Percentiles rank a stretch among this genome's conserved stretches.
phyloP scores from a whole-genome alignment of 2,888 invertebrate species.

The Melanchra persicariae region DNA sequence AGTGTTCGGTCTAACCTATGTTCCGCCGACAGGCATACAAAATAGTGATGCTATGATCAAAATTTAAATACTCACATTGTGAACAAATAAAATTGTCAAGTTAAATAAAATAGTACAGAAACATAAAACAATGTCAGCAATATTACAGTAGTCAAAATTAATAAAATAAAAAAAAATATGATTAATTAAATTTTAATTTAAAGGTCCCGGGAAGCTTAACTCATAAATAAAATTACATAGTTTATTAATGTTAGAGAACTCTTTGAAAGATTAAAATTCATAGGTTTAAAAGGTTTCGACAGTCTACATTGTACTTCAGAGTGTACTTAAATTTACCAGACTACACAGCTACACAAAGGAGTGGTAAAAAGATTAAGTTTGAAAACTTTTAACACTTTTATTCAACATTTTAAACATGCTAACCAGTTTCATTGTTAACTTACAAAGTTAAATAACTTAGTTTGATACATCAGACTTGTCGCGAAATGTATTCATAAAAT shows the following conservation, averaged over 20 bases:
- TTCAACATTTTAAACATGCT: slow-evolving; percentile 39
- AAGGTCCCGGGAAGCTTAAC: not conserved
- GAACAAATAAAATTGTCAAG: no score
- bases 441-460: slow-evolving; percentile 37
- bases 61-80: no score
- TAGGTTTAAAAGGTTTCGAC: slow-evolving; percentile 5
- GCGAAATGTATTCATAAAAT: slow-evolving; percentile 28
- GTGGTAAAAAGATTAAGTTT: slow-evolving; percentile 33
- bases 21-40: no score
- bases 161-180: no score
- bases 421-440: slow-evolving; percentile 41
- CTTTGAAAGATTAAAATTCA: not conserved
- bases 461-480: slow-evolving; percentile 12
- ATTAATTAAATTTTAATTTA: no score
- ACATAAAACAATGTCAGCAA: no score
- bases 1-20: no score
- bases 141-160: no score
- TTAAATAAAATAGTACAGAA: no score
- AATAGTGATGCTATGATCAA: no score
- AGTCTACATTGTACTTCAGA: not conserved
- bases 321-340: slow-evolving; percentile 9
- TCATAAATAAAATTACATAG: no score
- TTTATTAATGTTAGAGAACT: not conserved
- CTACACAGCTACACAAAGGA: slow-evolving; percentile 20
- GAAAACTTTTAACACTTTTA: slow-evolving; percentile 23